Evolutionary conservation across 2,888 invertebrate species (phyloP).

Genomic region (Tipula helvola): DNA sequence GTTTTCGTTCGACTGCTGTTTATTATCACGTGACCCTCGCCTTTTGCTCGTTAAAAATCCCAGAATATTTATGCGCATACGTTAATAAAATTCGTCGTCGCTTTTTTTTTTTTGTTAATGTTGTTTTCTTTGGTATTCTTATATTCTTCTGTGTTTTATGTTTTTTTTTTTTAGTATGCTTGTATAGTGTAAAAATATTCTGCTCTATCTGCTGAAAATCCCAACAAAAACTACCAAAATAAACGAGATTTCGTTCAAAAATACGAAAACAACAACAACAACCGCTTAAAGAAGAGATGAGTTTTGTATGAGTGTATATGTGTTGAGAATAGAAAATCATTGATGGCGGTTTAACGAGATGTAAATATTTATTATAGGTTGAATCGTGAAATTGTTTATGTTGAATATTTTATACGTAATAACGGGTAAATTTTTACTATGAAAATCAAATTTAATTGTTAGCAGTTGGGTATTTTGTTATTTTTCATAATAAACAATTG

Average conservation of each 20-base stretch:
- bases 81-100: neutral
- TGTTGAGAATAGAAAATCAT: neutral
- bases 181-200: neutral
- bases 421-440: neutral
- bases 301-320: neutral
- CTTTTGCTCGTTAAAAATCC: conserved; percentile 9
- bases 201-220: neutral
- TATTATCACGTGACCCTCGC: conserved; percentile 10
- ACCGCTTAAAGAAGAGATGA: neutral
- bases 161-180: neutral
- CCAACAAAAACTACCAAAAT: neutral
- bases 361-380: neutral
- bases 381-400: neutral
- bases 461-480: too few relatives aligned
- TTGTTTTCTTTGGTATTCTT: too few relatives aligned
- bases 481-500: too few relatives aligned
- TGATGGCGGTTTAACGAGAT: neutral
- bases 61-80: conserved; percentile 6
- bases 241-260: neutral
- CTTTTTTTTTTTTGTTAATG: neutral
- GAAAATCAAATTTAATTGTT: neutral
- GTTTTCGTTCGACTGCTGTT: conserved; percentile 9
- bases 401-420: neutral
- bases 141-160: neutral
- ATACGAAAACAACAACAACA: neutral